Evolutionary conservation across 2,797 vertebrate genomes (phyloP).

Genomic region (Phrynocephalus forsythii): DNA sequence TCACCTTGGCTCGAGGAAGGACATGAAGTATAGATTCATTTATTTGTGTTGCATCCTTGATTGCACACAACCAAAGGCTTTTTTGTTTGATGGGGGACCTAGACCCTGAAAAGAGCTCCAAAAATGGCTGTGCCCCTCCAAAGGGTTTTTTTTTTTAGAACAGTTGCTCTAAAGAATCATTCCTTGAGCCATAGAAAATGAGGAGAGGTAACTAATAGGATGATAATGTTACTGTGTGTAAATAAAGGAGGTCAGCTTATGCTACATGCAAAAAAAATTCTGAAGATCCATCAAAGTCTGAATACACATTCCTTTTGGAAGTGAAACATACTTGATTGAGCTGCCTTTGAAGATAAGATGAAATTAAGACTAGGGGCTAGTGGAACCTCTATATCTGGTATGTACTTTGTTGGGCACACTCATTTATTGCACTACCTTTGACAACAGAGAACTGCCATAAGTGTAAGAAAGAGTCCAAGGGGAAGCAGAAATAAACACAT

Average conservation of each 20-base stretch:
- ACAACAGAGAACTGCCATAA: neutral
- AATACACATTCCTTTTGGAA: neutral
- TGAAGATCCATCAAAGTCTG: neutral
- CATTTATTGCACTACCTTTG: neutral
- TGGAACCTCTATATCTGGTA: neutral
- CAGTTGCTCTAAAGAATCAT: neutral
- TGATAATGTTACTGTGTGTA: neutral
- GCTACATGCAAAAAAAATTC: neutral
- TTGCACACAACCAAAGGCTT: too few relatives aligned
- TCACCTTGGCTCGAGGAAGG: too few relatives aligned
- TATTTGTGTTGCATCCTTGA: too few relatives aligned
- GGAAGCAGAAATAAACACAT: constrained; percentile 6
- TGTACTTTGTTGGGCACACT: neutral
- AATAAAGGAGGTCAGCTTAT: neutral
- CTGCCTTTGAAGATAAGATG: neutral
- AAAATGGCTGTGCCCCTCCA: too few relatives aligned
- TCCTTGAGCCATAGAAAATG: neutral
- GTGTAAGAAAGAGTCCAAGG: neutral
- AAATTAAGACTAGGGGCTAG: neutral
- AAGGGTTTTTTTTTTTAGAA: too few relatives aligned
- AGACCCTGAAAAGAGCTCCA: too few relatives aligned
- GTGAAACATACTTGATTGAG: neutral
- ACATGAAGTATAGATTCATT: too few relatives aligned
- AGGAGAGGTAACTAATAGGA: neutral
- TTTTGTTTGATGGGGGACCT: too few relatives aligned